Evolutionary conservation across 2,113 vertebrate species (phyloP), one percentile per base, ranked within the genome.

Genomic region (Rostratula benghalensis): DNA sequence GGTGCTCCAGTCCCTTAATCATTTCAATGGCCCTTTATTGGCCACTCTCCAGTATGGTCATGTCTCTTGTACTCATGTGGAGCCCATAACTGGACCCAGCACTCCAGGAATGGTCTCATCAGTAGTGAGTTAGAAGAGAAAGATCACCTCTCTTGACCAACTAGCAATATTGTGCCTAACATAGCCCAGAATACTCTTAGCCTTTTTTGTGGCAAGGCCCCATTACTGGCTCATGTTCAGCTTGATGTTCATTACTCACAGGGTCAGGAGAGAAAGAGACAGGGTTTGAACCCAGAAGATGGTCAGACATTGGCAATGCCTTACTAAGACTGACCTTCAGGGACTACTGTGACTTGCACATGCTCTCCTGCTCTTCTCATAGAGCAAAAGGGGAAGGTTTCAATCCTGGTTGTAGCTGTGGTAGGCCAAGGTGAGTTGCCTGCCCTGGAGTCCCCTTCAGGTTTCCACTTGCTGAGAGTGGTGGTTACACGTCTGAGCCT

Each of bases 211-310:
- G 25, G 17, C 35, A 50, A 68, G 30, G 20, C 10, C 24, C 6
- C 16, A 20, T 16, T 50, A 28, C 37, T 68, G 74, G 30, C 37
- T 33, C 11, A 8, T 0, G 4, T 45, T 45, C 20, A 64, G 1
- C 37, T n/a, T 13, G 20, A 35, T 59, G n/a, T 16, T 30, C n/a
- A 13, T 11, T 23, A 35, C 5, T 3, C 0, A 4, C 9, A 21
- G 45, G 25, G 33, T 4, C 13, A 28, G 41, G 7, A 24, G n/a
- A 59, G 43, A 46, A 69, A 59, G 60, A 65, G 75, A 37, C 11
- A 56, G 35, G 21, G 7, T 25, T 17, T 56, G 63, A 54, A 41
- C 33, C 13, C 41, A 30, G 18, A n/a, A 45, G 10, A 6, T 56
- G 35, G 5, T 21, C 20, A 56, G 43, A 15, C 8, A 23, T 6